These are phyloP conservation scores for Caenorhabditis latens DNA, from an alignment of 1,140 invertebrate genomes.

Conservation along the genomic window DNA sequence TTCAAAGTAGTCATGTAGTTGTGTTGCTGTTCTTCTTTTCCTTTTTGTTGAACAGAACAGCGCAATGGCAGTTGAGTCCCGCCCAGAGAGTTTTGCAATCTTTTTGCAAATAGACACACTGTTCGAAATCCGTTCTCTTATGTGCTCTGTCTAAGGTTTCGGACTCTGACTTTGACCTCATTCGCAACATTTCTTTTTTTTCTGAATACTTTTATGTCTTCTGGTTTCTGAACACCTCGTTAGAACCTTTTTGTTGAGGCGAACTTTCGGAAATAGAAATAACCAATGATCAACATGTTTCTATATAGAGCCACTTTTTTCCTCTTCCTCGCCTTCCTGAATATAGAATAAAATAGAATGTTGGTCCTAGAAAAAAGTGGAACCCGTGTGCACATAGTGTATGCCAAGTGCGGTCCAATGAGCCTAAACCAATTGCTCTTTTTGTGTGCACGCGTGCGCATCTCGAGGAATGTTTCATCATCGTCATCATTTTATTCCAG, in stretches of 20 bases:
- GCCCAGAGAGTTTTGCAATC: slow-evolving; percentile 14
- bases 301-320: neutral
- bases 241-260: neutral
- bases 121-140: neutral
- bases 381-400: slow-evolving; percentile 45
- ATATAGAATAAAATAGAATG: slow-evolving; percentile 39
- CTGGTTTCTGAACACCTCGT: neutral
- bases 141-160: slow-evolving; percentile 9
- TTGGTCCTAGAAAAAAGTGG: slow-evolving; percentile 32
- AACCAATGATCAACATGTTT: slow-evolving; percentile 46
- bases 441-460: slow-evolving; percentile 29
- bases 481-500: slow-evolving; percentile 56
- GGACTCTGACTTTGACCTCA: neutral
- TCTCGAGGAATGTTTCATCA: slow-evolving; percentile 46
- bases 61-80: neutral
- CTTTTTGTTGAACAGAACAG: neutral
- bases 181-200: neutral
- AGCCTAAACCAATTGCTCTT: slow-evolving; percentile 55
- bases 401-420: slow-evolving; percentile 51
- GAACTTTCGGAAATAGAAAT: slow-evolving; percentile 1
- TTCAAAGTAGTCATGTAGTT: slow-evolving; percentile 43
- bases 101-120: slow-evolving; percentile 23
- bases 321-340: slow-evolving; percentile 3
- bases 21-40: slow-evolving; percentile 29
- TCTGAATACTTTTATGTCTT: neutral